Conservation (phyloP, 2,113 vertebrate genomes). For the Nibea coibor region DNA sequence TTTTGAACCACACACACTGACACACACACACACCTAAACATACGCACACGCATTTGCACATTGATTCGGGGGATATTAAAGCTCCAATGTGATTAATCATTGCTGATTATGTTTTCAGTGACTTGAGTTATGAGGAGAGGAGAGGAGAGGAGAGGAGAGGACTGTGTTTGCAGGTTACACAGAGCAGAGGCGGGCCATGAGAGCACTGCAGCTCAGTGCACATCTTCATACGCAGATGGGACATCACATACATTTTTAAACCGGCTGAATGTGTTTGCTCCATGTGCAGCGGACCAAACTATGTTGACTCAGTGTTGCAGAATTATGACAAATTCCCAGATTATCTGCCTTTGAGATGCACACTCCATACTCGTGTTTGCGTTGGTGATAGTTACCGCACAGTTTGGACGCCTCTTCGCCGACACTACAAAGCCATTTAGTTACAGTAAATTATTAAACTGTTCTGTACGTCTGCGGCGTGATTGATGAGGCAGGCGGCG, state of each 20-base stretch:
- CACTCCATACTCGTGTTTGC: slow-evolving; percentile 10
- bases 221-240: slow-evolving; percentile 27
- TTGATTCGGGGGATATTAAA: slow-evolving; percentile 67
- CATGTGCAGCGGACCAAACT: slow-evolving; percentile 13
- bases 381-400: slow-evolving; percentile 9
- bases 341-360: background rate
- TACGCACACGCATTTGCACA: slow-evolving; percentile 57
- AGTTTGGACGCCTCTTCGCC: slow-evolving; percentile 15
- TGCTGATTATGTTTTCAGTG: slow-evolving; percentile 64
- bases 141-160: slow-evolving; percentile 2
- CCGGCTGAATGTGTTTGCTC: slow-evolving; percentile 31
- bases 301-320: slow-evolving; percentile 28
- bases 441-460: slow-evolving; percentile 64
- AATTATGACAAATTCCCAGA: slow-evolving; percentile 24
- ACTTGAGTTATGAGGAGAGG: slow-evolving; percentile 45
- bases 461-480: slow-evolving; percentile 31
- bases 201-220: slow-evolving; percentile 15
- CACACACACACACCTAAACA: slow-evolving; percentile 1
- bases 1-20: slow-evolving; percentile 38
- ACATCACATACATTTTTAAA: slow-evolving; percentile 47
- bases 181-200: slow-evolving; percentile 10
- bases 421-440: slow-evolving; percentile 42
- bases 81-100: slow-evolving; percentile 60
- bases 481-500: slow-evolving; percentile 60
- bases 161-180: slow-evolving; percentile 34